Percentiles rank a stretch among this genome's conserved stretches.
Conservation (phyloP, 2,113 vertebrate species). For the Cheirogaleus medius region DNA sequence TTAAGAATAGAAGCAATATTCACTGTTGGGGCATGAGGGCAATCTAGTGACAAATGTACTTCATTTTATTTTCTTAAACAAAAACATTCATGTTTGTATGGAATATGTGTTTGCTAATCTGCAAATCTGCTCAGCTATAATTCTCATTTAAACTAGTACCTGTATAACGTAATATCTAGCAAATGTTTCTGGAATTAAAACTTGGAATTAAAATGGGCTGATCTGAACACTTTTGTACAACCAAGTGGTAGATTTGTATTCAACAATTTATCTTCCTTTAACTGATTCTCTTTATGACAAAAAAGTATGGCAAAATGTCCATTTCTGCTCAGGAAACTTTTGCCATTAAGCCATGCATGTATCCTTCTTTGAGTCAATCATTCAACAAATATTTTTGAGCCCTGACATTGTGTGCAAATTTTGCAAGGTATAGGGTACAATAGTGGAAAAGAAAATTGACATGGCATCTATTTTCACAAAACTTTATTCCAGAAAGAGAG, state of each 20-base stretch:
- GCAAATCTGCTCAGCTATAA: background rate
- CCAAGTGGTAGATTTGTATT: background rate
- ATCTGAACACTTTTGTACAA: background rate
- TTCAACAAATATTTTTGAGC: background rate
- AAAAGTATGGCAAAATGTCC: background rate
- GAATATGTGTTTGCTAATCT: background rate
- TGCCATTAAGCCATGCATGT: background rate
- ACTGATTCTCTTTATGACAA: background rate
- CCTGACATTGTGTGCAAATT: background rate
- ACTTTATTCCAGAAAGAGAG: background rate
- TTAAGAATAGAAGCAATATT: background rate
- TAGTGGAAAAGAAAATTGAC: background rate
- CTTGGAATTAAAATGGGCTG: background rate
- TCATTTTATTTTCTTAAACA: constrained; percentile 5
- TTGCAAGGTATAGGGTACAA: background rate
- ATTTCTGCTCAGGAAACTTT: background rate
- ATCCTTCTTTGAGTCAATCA: background rate
- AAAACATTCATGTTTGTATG: background rate
- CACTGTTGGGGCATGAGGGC: background rate
- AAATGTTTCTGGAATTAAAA: background rate
- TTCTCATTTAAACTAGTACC: background rate
- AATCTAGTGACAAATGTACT: background rate
- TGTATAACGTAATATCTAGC: background rate
- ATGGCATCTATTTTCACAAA: background rate
- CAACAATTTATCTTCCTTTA: background rate